Conservation (phyloP, 2,113 vertebrate genomes). For the Barnardius zonarius region DNA sequence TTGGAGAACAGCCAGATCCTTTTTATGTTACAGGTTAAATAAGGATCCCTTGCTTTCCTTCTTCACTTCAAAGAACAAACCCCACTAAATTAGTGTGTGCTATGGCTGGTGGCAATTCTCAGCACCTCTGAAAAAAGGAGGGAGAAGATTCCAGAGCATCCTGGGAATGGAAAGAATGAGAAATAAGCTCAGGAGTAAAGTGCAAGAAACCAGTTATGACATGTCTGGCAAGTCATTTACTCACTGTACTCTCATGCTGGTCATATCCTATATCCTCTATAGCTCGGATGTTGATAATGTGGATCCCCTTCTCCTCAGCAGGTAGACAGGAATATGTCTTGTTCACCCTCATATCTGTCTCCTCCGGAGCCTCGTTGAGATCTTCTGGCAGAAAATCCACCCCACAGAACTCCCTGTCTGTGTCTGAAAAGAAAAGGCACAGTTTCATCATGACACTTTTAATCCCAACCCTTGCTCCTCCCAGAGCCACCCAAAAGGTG, state of each 20-base stretch:
- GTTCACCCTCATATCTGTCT: constrained; percentile 74
- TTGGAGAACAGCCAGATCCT: not conserved
- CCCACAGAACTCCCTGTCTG: constrained; percentile 56
- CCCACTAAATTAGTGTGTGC: not conserved
- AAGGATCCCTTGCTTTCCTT: not conserved
- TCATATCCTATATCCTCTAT: constrained; percentile 74
- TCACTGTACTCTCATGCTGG: constrained; percentile 80
- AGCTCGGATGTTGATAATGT: constrained; percentile 68
- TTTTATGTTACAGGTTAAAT: not conserved
- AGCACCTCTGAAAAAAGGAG: not conserved
- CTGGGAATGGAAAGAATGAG: not conserved
- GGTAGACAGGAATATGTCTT: constrained; percentile 76
- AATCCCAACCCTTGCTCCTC: constrained; percentile 42
- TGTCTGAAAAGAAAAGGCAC: constrained; percentile 44
- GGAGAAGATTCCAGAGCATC: not conserved
- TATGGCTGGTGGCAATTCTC: not conserved
- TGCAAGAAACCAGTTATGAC: not conserved
- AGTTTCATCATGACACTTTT: constrained; percentile 5
- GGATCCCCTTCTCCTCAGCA: constrained; percentile 73
- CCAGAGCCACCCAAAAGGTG: constrained; percentile 46
- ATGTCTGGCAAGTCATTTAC: not conserved
- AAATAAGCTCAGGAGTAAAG: not conserved
- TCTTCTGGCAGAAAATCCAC: constrained; percentile 66
- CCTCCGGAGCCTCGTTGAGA: not conserved
- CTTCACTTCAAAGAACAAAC: not conserved